Conservation (phyloP, 2,113 vertebrate species). For the Mandrillus leucophaeus region DNA sequence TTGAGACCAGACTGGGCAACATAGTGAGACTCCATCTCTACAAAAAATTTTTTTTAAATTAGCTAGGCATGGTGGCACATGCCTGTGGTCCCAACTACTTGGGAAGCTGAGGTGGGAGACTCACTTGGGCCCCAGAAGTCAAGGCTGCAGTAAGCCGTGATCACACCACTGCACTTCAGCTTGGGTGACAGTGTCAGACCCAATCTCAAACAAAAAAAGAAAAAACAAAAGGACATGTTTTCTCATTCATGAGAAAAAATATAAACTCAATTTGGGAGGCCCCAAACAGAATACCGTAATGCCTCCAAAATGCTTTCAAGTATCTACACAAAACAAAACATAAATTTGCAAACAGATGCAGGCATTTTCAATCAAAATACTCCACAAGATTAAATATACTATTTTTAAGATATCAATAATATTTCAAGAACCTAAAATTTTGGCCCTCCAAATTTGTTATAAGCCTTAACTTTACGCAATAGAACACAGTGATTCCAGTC, state of each 20-base stretch:
- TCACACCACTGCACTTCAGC: too few relatives aligned
- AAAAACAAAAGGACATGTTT: not conserved
- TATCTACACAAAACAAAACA: constrained; percentile 18
- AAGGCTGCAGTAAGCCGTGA: too few relatives aligned
- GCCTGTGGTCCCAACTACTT: too few relatives aligned
- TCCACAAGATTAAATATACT: not conserved
- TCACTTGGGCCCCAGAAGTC: too few relatives aligned
- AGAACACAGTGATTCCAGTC: not conserved
- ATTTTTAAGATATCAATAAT: not conserved
- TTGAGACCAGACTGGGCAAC: too few relatives aligned
- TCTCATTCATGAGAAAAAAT: constrained; percentile 23
- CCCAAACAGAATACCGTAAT: not conserved
- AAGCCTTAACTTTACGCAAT: not conserved
- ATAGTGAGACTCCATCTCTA: too few relatives aligned
- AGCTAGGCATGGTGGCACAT: too few relatives aligned
- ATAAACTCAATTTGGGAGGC: not conserved
- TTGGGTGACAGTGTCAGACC: too few relatives aligned
- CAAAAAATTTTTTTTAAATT: too few relatives aligned
- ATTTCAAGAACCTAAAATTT: not conserved
- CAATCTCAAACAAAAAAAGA: too few relatives aligned
- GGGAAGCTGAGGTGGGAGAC: too few relatives aligned
- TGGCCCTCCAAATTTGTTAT: not conserved
- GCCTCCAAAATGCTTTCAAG: not conserved
- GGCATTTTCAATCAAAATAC: not conserved
- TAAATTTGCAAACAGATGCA: not conserved